Base-by-base conservation (phyloP, 2,113 vertebrate genomes). In the Chaetodon auriga region DNA sequence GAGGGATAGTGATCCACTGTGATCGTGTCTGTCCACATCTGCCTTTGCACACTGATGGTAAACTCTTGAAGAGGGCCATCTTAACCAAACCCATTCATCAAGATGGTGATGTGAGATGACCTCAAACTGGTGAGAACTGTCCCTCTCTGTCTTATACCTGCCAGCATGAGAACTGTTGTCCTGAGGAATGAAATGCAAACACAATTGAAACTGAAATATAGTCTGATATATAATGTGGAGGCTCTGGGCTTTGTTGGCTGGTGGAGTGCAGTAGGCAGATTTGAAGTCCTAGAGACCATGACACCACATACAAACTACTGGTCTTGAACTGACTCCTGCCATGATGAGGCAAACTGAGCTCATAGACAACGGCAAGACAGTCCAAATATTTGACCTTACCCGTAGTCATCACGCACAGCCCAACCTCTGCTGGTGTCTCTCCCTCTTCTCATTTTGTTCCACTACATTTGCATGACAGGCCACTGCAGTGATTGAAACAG, bases 391-490 rank as follows among this genome's bases (percentile, higher is more conserved):
- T 75, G 13, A 15, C 30, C 66, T 53, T 10, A 19, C 16, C 35
- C 16, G 51, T 3, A 8, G 9, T 21, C 38, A 5, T n/a, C 46
- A 65, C 12, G 18, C 11, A 12, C 38, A 54, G 35, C 58, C 36
- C 46, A 38, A 8, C 53, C 46, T 72, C 49, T 60, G 49, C 58
- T 5, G 23, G 21, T 23, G 60, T 57, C 18, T 78, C 73, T 71
- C 51, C 75, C 38, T 66, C n/a, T 21, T 65, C 65, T 82, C 35
- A 65, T 85, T 65, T 41, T 51, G 15, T 45, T 35, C 21, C 16
- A 21, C 18, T 23, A 43, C n/a, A 95, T 96, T 96, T 96, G 95
- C 95, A 95, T 95, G 77, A 10, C 41, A 84, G 81, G 51, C 69
- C 51, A 64, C n/a, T 10, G 68, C 62, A 78, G 75, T 75, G 64